Evolutionary conservation across 2,113 vertebrate species (phyloP).

Genomic region (Spermophilus dauricus): DNA sequence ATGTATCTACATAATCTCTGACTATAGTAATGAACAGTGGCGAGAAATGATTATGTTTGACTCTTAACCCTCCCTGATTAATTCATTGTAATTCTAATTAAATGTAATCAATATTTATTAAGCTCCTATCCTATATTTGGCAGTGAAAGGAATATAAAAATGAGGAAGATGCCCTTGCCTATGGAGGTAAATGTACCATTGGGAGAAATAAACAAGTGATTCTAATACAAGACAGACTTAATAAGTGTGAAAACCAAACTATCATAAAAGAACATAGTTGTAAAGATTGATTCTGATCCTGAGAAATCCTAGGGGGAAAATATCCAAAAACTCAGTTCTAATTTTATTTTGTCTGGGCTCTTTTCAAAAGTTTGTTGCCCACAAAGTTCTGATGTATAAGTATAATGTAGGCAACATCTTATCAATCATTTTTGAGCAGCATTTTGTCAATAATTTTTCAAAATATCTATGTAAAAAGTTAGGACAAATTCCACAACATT

Average conservation of each 20-base stretch:
- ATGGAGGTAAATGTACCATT: neutral
- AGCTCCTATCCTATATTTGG: neutral
- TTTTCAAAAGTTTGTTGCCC: constrained; percentile 35
- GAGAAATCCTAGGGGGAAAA: neutral
- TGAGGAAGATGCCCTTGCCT: neutral
- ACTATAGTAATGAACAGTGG: neutral
- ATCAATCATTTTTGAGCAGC: neutral
- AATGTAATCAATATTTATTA: constrained; percentile 13
- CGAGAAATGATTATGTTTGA: neutral
- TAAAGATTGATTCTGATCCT: constrained; percentile 22
- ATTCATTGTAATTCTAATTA: constrained; percentile 12
- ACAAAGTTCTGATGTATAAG: neutral
- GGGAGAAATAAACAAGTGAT: constrained; percentile 1
- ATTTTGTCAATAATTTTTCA: constrained; percentile 34
- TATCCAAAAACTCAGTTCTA: neutral
- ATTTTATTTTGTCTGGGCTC: constrained; percentile 34
- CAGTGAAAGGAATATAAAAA: neutral
- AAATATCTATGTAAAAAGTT: neutral
- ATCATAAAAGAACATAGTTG: neutral
- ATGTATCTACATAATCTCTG: neutral
- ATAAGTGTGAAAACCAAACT: constrained; percentile 14
- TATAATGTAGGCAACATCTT: neutral
- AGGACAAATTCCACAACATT: neutral
- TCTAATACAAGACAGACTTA: constrained; percentile 42
- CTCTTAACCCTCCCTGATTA: neutral